phyloP scores from a whole-genome alignment of 2,797 vertebrate genomes.

The Alectoris magna region DNA sequence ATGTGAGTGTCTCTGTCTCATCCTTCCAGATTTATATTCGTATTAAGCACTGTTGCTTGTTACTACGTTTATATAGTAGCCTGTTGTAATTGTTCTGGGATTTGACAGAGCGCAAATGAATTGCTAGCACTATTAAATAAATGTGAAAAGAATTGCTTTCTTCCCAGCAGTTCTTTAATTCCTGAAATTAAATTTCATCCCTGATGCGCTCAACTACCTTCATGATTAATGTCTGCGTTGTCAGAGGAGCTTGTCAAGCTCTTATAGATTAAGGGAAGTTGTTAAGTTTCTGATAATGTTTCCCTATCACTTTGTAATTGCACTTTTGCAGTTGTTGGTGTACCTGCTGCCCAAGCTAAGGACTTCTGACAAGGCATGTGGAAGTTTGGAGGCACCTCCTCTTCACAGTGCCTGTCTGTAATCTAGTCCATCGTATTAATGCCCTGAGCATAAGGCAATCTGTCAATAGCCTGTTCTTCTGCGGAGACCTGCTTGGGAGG shows the following conservation, averaged over 20 bases:
- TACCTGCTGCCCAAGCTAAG: not conserved
- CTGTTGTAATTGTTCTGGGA: slow-evolving; percentile 12
- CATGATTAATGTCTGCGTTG: slow-evolving; percentile 7
- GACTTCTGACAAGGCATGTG: not conserved
- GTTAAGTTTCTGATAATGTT: not conserved
- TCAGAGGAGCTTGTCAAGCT: slow-evolving; percentile 12
- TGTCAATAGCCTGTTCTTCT: not conserved
- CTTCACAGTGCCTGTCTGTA: not conserved
- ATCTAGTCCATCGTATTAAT: no score
- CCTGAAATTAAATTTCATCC: slow-evolving; percentile 34
- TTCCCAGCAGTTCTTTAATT: not conserved
- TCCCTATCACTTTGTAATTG: not conserved
- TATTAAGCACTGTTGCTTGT: not conserved
- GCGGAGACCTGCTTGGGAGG: not conserved
- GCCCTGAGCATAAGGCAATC: not conserved
- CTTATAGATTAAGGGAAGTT: not conserved
- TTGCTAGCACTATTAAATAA: slow-evolving; percentile 7
- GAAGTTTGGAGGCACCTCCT: not conserved
- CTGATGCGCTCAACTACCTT: not conserved
- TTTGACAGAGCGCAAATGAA: not conserved
- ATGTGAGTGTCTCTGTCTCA: not conserved
- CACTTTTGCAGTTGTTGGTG: not conserved
- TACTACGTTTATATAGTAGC: not conserved
- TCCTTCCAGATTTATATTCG: not conserved
- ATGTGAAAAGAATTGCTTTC: not conserved